These are phyloP conservation scores for Triplophysa tibetana DNA, from an alignment of 2,113 vertebrate species.

Conservation along the genomic window DNA sequence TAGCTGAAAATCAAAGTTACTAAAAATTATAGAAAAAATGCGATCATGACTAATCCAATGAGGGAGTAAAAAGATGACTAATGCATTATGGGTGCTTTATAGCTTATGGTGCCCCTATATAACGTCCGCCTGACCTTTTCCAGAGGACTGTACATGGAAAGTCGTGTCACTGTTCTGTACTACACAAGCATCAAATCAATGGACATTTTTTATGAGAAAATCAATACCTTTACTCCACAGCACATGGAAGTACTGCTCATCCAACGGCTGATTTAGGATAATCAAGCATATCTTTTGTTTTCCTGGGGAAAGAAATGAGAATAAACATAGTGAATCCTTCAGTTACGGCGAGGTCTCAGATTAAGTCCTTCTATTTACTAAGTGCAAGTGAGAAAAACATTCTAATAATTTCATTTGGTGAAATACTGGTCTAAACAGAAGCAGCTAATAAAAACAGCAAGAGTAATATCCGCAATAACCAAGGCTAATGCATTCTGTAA, in stretches of 20 bases:
- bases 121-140: constrained; percentile 33
- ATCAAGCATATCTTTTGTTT: constrained; percentile 73
- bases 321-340: neutral
- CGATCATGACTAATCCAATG: neutral
- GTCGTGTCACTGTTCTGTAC: constrained; percentile 10
- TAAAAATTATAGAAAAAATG: neutral
- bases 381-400: constrained; percentile 8
- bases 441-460: constrained; percentile 14
- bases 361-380: neutral
- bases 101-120: neutral
- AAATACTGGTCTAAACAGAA: constrained; percentile 14
- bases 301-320: constrained; percentile 60
- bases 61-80: neutral
- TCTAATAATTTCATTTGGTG: constrained; percentile 1
- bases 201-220: constrained; percentile 31
- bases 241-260: constrained; percentile 65
- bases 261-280: constrained; percentile 76
- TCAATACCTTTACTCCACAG: constrained; percentile 77
- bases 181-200: constrained; percentile 41
- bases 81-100: constrained; percentile 5
- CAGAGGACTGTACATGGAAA: neutral
- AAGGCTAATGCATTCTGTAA: neutral
- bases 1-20: neutral
- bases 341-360: neutral
- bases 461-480: constrained; percentile 14